These are phyloP conservation scores for Pteromalus puparum DNA, from an alignment of 1,140 invertebrate species.

Conservation along the genomic window DNA sequence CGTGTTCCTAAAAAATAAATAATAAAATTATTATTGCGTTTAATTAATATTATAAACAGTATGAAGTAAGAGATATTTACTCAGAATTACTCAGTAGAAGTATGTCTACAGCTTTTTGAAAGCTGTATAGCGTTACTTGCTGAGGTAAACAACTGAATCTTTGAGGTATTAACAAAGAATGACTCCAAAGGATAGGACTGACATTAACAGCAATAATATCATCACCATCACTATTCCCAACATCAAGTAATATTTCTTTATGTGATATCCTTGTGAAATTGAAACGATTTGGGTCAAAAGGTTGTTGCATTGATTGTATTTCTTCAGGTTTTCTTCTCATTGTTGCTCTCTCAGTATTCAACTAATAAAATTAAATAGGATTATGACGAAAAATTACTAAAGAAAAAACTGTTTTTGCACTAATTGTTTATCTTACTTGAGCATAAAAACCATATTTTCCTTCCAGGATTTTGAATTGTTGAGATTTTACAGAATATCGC, in stretches of 20 bases:
- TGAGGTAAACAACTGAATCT: slow-evolving; percentile 78
- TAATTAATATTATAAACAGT: slow-evolving; percentile 8
- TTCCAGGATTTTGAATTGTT: slow-evolving; percentile 65
- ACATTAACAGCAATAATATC: slow-evolving; percentile 80
- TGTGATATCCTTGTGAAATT: slow-evolving; percentile 81
- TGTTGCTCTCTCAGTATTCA: slow-evolving; percentile 79
- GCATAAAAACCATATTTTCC: slow-evolving; percentile 70
- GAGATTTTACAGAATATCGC: slow-evolving; percentile 67
- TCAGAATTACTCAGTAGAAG: slow-evolving; percentile 74
- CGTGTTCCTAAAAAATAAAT: slow-evolving; percentile 69
- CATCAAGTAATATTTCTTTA: slow-evolving; percentile 78
- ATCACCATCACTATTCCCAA: slow-evolving; percentile 63
- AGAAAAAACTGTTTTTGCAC: slow-evolving; percentile 37
- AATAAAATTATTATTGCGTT: slow-evolving; percentile 28
- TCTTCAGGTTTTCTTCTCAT: slow-evolving; percentile 79
- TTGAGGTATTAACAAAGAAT: slow-evolving; percentile 81
- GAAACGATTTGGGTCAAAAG: slow-evolving; percentile 79
- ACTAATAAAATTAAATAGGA: slow-evolving; percentile 78
- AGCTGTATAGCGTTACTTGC: slow-evolving; percentile 72
- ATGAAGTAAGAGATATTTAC: slow-evolving; percentile 66
- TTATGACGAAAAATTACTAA: not conserved
- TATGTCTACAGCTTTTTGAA: slow-evolving; percentile 73
- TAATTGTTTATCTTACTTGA: slow-evolving; percentile 63
- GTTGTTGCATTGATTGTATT: slow-evolving; percentile 77
- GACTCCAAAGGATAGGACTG: slow-evolving; percentile 82